Conservation (phyloP, 2,888 invertebrate genomes). For the Prosapia bicincta region DNA sequence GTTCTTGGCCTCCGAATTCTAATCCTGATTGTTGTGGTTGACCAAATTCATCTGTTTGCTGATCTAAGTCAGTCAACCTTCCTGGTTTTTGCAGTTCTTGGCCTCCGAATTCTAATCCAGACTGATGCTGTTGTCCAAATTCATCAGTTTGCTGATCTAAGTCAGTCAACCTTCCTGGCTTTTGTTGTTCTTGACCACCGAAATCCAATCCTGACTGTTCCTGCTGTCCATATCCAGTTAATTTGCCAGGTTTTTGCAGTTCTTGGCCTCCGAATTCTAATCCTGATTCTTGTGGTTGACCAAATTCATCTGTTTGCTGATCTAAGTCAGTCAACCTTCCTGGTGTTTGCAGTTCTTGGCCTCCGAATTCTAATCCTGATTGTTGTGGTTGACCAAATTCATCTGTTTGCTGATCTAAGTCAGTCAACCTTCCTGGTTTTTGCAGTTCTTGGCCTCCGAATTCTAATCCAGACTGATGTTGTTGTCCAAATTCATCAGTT, state of each 20-base stretch:
- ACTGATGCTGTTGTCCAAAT: constrained; percentile 32
- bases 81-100: constrained; percentile 2
- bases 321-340: constrained; percentile 25
- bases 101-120: constrained; percentile 7
- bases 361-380: constrained; percentile 30
- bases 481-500: constrained; percentile 24
- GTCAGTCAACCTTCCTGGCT: background rate
- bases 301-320: constrained; percentile 22
- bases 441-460: background rate
- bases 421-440: background rate
- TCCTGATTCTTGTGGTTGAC: constrained; percentile 31
- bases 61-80: background rate
- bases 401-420: constrained; percentile 11
- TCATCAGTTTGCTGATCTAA: background rate
- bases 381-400: constrained; percentile 39
- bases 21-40: background rate
- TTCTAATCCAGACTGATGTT: constrained; percentile 21
- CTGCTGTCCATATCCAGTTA: too few relatives aligned
- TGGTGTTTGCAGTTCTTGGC: background rate
- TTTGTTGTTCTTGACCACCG: background rate
- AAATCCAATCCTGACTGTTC: background rate
- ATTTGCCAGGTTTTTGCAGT: too few relatives aligned
- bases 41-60: too few relatives aligned
- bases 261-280: constrained; percentile 33
- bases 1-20: background rate